phyloP scores from a whole-genome alignment of 92 coral and sea anemone species.

The Porites evermanni region DNA sequence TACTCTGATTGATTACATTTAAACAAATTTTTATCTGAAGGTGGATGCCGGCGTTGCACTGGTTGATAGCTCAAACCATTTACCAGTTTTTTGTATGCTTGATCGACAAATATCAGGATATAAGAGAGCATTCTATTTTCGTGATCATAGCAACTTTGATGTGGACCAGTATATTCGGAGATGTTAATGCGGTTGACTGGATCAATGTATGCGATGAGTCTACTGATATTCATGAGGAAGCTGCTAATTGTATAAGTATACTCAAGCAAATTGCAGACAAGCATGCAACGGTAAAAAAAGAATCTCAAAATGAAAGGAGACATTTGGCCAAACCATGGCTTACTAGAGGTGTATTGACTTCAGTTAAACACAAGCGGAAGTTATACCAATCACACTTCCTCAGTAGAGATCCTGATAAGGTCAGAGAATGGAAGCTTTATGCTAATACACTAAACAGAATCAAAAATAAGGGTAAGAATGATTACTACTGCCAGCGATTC shows the following conservation, averaged over 20 bases:
- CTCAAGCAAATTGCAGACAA: conserved; percentile 17
- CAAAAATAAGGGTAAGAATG: conserved; percentile 39
- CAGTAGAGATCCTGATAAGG: conserved; percentile 43
- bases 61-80: conserved; percentile 53
- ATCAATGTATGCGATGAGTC: not conserved
- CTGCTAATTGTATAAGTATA: conserved; percentile 23
- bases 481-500: conserved; percentile 32
- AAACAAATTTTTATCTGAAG: conserved; percentile 8
- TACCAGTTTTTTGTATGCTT: conserved; percentile 36
- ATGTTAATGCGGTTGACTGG: conserved; percentile 8
- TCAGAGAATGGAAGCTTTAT: conserved; percentile 46
- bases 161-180: conserved; percentile 21
- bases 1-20: conserved; percentile 67
- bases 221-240: conserved; percentile 19
- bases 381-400: conserved; percentile 19
- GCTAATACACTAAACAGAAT: conserved; percentile 49
- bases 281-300: conserved; percentile 6
- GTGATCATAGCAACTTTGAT: conserved; percentile 29
- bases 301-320: conserved; percentile 7
- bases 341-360: conserved; percentile 44
- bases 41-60: conserved; percentile 50
- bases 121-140: not conserved
- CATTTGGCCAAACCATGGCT: conserved; percentile 48
- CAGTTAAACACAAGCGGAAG: conserved; percentile 34
- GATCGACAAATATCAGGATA: not conserved